These are phyloP conservation scores for Zaprionus tsacasi DNA, from an alignment of 1,140 invertebrate genomes.

Conservation along the genomic window DNA sequence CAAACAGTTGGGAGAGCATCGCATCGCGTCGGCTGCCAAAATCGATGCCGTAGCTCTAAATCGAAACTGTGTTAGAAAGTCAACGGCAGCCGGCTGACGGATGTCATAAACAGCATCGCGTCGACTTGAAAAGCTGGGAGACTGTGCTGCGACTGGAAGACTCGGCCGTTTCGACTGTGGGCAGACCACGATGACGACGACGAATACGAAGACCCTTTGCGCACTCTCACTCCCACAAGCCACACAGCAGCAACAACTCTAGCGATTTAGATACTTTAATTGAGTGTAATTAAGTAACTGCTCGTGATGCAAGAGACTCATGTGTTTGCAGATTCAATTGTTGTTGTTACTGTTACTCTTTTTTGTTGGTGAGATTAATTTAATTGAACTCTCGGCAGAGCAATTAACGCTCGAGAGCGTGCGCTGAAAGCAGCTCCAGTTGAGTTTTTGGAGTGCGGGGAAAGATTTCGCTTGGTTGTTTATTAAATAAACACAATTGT, in stretches of 20 bases:
- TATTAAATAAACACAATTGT: conserved; percentile 6
- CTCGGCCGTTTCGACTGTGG: neutral
- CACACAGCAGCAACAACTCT: neutral
- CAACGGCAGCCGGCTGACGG: conserved; percentile 43
- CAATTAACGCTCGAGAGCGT: conserved; percentile 13
- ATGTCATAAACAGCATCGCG: conserved; percentile 47
- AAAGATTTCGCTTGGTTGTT: conserved; percentile 8
- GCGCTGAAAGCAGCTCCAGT: conserved; percentile 2
- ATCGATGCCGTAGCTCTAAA: conserved; percentile 8
- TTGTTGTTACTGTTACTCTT: conserved; percentile 27
- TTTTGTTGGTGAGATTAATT: conserved; percentile 25
- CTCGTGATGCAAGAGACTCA: conserved; percentile 54
- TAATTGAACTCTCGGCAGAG: conserved; percentile 40
- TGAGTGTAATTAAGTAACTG: conserved; percentile 61
- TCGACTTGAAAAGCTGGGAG: conserved; percentile 15
- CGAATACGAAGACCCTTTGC: conserved; percentile 30
- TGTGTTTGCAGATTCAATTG: conserved; percentile 35
- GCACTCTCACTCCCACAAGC: conserved; percentile 37
- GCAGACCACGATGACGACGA: neutral
- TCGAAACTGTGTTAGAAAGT: conserved; percentile 71
- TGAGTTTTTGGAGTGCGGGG: neutral
- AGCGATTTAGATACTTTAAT: conserved; percentile 69
- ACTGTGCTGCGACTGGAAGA: neutral
- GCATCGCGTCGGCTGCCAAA: conserved; percentile 7
- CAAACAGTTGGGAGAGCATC: conserved; percentile 34